Evolutionary conservation across 2,113 vertebrate genomes (phyloP), one percentile per base, ranked within the genome.

Genomic region (Apeltes quadracus): DNA sequence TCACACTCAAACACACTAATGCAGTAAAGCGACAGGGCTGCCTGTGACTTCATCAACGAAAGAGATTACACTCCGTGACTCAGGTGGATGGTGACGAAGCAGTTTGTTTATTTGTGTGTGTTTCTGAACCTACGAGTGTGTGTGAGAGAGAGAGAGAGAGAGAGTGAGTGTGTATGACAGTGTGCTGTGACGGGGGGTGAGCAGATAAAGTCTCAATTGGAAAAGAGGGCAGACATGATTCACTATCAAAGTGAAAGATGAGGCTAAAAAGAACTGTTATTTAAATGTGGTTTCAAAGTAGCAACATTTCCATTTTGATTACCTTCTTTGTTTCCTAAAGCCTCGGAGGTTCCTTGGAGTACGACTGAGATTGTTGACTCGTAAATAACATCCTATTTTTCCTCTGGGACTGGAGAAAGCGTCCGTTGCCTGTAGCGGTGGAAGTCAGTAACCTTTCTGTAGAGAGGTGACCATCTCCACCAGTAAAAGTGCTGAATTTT

Each of bases 51-150:
- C 82, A 89, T 88, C 84, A 82, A 88, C 62, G 25, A 44, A 70
- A 76, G 80, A 89, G 83, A 89, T 90, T 84, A 90, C 88, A 81
- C 72, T 80, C 72, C 27, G 82, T 91, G 88, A 89, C 84, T 90
- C 87, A 91, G 89, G 84, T 92, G 79, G 78, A 80, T 81, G 84
- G 83, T 89, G 87, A 84, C 70, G 44, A 84, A 70, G 73, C 82
- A 15, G 79, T 79, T 85, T 86, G 79, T 86, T 66, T 88, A 65
- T 85, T 77, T 85, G 27, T 71, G 72, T 69, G 53, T 58, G 9
- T 34, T 36, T 81, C 43, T 62, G 7, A 66, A 4, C 58, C n/a
- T 54, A 44, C 54, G 44, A 59, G 32, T 39, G 55, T 62, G 56
- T 54, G 72, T 43, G 61, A 29, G 61, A 34, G 57, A 29, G 8